Evolutionary conservation across 2,113 vertebrate genomes (phyloP).

Genomic region (Thamnophis sirtalis): DNA sequence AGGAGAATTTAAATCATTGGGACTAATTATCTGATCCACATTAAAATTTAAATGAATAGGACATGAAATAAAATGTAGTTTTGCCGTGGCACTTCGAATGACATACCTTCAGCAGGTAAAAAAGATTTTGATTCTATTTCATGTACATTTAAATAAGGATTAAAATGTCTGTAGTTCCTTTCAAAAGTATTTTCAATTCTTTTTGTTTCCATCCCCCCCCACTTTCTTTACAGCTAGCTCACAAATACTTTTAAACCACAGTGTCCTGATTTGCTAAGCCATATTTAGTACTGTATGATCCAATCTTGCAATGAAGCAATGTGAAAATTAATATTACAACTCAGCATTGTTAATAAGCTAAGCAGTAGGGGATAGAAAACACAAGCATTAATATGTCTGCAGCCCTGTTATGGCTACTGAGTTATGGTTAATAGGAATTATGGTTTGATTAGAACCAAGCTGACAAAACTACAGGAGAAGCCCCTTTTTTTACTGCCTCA

Average conservation of each 20-base stretch:
- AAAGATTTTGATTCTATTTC: not conserved
- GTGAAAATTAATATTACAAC: not conserved
- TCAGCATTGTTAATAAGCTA: not conserved
- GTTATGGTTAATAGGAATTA: not conserved
- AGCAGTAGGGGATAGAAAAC: not conserved
- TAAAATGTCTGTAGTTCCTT: not conserved
- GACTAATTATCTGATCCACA: not conserved
- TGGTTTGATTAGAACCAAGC: not conserved
- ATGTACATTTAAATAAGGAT: not conserved
- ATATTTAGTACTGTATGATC: not conserved
- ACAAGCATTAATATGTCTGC: not conserved
- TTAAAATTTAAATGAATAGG: not conserved
- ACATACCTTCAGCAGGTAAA: not conserved
- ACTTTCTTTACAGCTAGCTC: not conserved
- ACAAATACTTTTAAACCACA: not conserved
- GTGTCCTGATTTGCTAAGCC: not conserved
- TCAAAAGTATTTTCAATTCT: not conserved
- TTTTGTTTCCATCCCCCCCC: not conserved
- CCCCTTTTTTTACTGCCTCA: not conserved
- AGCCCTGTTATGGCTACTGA: not conserved
- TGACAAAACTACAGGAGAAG: not conserved
- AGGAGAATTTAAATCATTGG: not conserved
- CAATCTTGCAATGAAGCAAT: not conserved
- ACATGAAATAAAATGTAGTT: not conserved
- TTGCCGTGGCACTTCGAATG: not conserved